phyloP scores from a whole-genome alignment of 2,888 invertebrate species.

The Nowickia ferox region DNA sequence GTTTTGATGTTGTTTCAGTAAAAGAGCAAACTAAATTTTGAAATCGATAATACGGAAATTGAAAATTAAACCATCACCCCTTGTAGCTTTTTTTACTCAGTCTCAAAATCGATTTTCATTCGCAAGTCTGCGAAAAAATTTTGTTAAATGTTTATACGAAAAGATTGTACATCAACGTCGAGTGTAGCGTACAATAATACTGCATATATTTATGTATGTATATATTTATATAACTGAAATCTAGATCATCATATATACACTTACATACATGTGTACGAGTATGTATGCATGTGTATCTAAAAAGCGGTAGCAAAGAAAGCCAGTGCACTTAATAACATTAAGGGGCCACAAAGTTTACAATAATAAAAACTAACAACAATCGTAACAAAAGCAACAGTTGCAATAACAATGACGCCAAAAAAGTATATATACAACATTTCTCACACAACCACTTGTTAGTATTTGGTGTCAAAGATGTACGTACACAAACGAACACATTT shows the following conservation, averaged over 20 bases:
- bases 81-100: too few relatives aligned
- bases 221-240: too few relatives aligned
- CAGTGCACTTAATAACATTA: slow-evolving; percentile 68
- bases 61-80: too few relatives aligned
- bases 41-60: too few relatives aligned
- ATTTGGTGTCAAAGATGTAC: slow-evolving; percentile 10
- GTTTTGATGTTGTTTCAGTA: too few relatives aligned
- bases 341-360: slow-evolving; percentile 51
- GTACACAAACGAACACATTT: not conserved
- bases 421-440: not conserved
- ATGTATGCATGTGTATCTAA: slow-evolving; percentile 59
- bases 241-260: slow-evolving; percentile 43
- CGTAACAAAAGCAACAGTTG: slow-evolving; percentile 24
- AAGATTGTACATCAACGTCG: too few relatives aligned
- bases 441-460: slow-evolving; percentile 42
- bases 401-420: slow-evolving; percentile 22
- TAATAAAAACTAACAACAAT: slow-evolving; percentile 41
- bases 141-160: too few relatives aligned
- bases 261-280: slow-evolving; percentile 40
- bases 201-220: too few relatives aligned
- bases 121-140: too few relatives aligned
- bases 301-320: slow-evolving; percentile 70
- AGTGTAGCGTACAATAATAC: too few relatives aligned
- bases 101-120: too few relatives aligned
- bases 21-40: too few relatives aligned